phyloP scores from a whole-genome alignment of 64 coral and sea anemone species.

The Pocillopora damicornis region DNA sequence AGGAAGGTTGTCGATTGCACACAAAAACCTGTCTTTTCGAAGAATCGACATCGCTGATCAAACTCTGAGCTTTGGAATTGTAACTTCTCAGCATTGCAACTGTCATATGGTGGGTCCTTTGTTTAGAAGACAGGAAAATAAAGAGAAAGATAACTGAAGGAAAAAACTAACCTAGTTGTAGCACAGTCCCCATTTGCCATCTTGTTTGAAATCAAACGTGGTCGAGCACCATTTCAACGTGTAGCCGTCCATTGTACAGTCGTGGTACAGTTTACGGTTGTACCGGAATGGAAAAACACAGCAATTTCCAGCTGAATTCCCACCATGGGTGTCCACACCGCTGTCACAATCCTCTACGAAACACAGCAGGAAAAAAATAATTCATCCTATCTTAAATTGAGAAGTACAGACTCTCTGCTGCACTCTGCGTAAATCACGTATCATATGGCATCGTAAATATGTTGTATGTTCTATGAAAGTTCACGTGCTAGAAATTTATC shows the following conservation, averaged over 20 bases:
- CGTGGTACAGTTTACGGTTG: conserved; percentile 51
- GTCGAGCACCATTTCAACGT: conserved; percentile 72
- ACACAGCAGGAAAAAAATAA: neutral
- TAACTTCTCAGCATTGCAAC: neutral
- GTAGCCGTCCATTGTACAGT: conserved; percentile 67
- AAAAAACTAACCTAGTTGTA: conserved; percentile 16
- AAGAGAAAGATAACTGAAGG: neutral
- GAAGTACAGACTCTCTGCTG: too few species aligned
- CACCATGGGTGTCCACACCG: conserved; percentile 67
- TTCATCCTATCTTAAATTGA: too few species aligned
- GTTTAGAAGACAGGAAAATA: too few species aligned
- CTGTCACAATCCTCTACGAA: conserved; percentile 75
- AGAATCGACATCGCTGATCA: too few species aligned
- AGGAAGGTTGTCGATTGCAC: too few species aligned
- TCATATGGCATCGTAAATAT: too few species aligned
- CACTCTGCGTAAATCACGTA: too few species aligned
- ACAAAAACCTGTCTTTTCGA: too few species aligned
- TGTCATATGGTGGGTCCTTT: too few species aligned
- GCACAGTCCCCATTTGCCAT: conserved; percentile 72
- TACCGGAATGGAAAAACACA: conserved; percentile 88
- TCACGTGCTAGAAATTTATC: too few species aligned
- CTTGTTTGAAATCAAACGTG: conserved; percentile 25
- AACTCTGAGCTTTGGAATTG: neutral
- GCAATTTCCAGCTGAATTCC: conserved; percentile 72
- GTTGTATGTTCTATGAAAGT: too few species aligned